Evolutionary conservation across 2,888 invertebrate genomes (phyloP).

Genomic region (Chrysolina oricalcia): DNA sequence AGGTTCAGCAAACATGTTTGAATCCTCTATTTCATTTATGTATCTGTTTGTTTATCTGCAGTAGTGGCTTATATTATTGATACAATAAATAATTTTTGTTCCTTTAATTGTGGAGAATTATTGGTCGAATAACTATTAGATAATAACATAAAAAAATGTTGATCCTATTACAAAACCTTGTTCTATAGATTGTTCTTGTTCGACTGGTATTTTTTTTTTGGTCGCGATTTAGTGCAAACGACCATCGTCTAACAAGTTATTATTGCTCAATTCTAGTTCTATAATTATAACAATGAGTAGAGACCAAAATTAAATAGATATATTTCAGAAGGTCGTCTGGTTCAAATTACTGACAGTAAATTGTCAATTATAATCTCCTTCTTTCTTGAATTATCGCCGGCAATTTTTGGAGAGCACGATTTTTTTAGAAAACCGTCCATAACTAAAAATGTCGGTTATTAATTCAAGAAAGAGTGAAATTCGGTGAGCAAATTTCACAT

Average conservation of each 20-base stretch:
- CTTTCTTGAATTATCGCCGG: too few relatives aligned
- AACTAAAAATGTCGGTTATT: too few relatives aligned
- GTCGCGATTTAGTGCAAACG: neutral
- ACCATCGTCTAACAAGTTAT: constrained; percentile 21
- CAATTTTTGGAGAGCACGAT: too few relatives aligned
- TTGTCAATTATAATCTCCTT: neutral
- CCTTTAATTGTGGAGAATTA: too few relatives aligned
- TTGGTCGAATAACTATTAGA: neutral
- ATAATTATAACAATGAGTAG: constrained; percentile 26
- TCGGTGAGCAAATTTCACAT: too few relatives aligned
- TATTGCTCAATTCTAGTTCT: constrained; percentile 14
- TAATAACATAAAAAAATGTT: neutral
- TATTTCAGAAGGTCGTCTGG: constrained; percentile 18
- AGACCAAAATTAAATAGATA: constrained; percentile 9
- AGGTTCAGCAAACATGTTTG: too few relatives aligned
- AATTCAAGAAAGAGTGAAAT: too few relatives aligned
- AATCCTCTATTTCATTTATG: too few relatives aligned
- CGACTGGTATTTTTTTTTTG: neutral
- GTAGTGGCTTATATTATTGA: too few relatives aligned
- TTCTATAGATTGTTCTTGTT: neutral
- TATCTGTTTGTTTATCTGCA: too few relatives aligned
- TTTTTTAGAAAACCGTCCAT: too few relatives aligned
- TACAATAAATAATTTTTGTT: too few relatives aligned
- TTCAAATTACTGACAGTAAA: constrained; percentile 2
- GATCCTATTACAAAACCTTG: neutral